Percentiles rank a stretch among this genome's conserved stretches.
phyloP scores from a whole-genome alignment of 1,140 invertebrate genomes.

The Eumaeus atala region DNA sequence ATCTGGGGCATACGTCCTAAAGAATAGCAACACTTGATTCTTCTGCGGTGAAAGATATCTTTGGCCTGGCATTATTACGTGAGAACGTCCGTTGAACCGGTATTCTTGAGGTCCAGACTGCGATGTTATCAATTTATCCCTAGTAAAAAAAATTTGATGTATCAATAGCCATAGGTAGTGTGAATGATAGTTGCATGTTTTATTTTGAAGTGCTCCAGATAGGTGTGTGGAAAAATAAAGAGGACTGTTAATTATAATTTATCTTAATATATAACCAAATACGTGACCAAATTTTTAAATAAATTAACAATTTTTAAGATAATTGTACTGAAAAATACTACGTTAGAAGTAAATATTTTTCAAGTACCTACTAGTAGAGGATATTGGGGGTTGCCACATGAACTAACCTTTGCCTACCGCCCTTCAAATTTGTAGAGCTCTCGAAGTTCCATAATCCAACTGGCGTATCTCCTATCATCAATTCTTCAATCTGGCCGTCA shows the following conservation, averaged over 20 bases:
- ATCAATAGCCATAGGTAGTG: too few relatives aligned
- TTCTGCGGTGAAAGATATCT: slow-evolving; percentile 45
- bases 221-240: too few relatives aligned
- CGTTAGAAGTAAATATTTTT: too few relatives aligned
- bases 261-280: too few relatives aligned
- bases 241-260: too few relatives aligned
- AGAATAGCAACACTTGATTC: slow-evolving; percentile 73
- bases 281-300: too few relatives aligned
- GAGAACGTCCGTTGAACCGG: slow-evolving; percentile 85
- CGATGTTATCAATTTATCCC: slow-evolving; percentile 78
- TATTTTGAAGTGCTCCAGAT: too few relatives aligned
- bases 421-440: slow-evolving; percentile 83
- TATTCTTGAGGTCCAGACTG: slow-evolving; percentile 77
- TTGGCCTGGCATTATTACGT: slow-evolving; percentile 47
- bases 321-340: too few relatives aligned
- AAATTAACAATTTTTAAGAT: too few relatives aligned
- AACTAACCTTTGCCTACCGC: slow-evolving; percentile 81
- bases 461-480: slow-evolving; percentile 90
- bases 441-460: slow-evolving; percentile 97
- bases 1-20: slow-evolving; percentile 90
- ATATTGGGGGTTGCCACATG: too few relatives aligned
- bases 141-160: slow-evolving; percentile 34
- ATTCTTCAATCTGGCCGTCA: slow-evolving; percentile 91
- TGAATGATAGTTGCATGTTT: too few relatives aligned
- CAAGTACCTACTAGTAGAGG: too few relatives aligned